Evolutionary conservation across 2,113 vertebrate species (phyloP).

Genomic region (Eclectus roratus): DNA sequence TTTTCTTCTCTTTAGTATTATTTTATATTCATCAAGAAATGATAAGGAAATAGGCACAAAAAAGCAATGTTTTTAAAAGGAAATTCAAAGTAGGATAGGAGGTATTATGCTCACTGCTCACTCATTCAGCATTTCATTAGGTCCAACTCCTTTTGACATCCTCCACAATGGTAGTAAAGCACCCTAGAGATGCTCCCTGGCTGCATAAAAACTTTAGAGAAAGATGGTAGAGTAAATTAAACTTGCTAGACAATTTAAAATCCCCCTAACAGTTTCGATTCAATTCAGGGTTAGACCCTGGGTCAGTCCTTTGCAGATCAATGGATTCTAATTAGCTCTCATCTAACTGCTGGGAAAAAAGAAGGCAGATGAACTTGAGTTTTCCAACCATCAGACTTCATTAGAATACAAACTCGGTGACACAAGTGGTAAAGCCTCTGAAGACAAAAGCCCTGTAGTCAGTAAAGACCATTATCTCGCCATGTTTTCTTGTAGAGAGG

Average conservation of each 20-base stretch:
- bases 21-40: neutral
- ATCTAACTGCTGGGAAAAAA: neutral
- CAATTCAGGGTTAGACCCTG: constrained; percentile 11
- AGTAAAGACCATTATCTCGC: neutral
- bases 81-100: neutral
- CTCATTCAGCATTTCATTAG: neutral
- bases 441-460: neutral
- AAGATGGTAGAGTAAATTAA: neutral
- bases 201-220: neutral
- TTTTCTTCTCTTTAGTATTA: neutral
- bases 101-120: neutral
- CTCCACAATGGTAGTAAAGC: neutral
- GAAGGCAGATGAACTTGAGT: neutral
- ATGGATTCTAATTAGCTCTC: constrained; percentile 43
- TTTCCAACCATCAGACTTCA: neutral
- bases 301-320: constrained; percentile 40
- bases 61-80: neutral
- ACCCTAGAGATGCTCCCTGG: neutral
- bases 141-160: neutral
- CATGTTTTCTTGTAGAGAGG: neutral
- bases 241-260: constrained; percentile 11
- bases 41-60: neutral
- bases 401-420: constrained; percentile 24
- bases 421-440: neutral
- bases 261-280: neutral